Conservation (phyloP, 1,140 invertebrate genomes). For the Oncopodura yosiiana region DNA sequence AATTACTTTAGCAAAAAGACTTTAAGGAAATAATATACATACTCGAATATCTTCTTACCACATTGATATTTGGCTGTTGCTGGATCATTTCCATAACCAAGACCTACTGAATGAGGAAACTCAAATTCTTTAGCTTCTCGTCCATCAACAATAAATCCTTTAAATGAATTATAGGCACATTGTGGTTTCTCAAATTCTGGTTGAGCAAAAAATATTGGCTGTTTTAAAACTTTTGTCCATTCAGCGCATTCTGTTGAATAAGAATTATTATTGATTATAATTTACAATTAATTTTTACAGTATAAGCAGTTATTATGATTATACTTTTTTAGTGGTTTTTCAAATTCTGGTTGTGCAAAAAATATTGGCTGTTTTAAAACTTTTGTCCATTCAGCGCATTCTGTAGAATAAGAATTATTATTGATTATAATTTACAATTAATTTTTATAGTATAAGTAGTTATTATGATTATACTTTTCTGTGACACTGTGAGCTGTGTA, state of each 20-base stretch:
- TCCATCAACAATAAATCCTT: conserved; percentile 24
- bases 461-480: conserved; percentile 23
- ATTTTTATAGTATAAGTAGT: neutral
- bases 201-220: conserved; percentile 10
- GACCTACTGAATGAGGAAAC: conserved; percentile 21
- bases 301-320: neutral
- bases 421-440: conserved; percentile 3
- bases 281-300: neutral
- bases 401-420: conserved; percentile 6
- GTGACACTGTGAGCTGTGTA: conserved; percentile 5
- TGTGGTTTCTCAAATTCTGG: neutral
- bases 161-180: conserved; percentile 7
- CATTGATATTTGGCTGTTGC: conserved; percentile 9
- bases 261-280: neutral
- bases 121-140: conserved; percentile 16
- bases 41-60: conserved; percentile 8
- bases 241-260: conserved; percentile 24
- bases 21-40: neutral
- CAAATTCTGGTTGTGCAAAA: neutral
- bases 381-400: conserved; percentile 25
- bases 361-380: conserved; percentile 14
- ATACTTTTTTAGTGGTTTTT: conserved; percentile 2
- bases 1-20: neutral
- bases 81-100: conserved; percentile 18
- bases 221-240: conserved; percentile 14